Percentiles rank a stretch among this genome's conserved stretches.
These are phyloP conservation scores for Neodiprion lecontei DNA, from an alignment of 1,140 invertebrate genomes.

Conservation along the genomic window DNA sequence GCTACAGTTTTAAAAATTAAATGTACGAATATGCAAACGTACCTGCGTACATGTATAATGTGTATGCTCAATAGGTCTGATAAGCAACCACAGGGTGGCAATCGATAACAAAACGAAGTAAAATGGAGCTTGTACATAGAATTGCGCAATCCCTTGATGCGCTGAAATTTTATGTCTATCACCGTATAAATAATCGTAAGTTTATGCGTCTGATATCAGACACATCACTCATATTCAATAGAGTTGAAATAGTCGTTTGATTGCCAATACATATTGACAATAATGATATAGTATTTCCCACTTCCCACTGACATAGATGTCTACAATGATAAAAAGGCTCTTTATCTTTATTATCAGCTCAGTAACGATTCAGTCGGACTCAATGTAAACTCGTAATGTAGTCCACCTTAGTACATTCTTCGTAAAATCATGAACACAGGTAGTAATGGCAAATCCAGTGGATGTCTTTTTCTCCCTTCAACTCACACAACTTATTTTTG, in stretches of 20 bases:
- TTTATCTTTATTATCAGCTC: not conserved
- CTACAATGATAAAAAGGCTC: not conserved
- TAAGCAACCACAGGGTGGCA: too few species aligned
- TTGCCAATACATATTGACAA: too few species aligned
- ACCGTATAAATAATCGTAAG: constrained; percentile 47
- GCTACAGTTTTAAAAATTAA: too few species aligned
- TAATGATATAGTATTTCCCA: too few species aligned
- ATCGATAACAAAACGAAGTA: not conserved
- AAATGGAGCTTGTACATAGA: constrained; percentile 38
- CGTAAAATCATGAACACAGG: not conserved
- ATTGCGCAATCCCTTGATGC: constrained; percentile 51
- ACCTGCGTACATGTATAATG: too few species aligned
- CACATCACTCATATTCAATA: not conserved
- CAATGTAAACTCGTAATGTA: not conserved
- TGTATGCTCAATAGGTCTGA: too few species aligned
- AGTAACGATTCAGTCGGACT: too few species aligned
- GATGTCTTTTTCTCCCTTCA: too few species aligned
- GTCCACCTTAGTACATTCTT: not conserved
- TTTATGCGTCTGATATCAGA: constrained; percentile 13
- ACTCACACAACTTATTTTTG: constrained; percentile 15
- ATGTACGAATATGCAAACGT: too few species aligned
- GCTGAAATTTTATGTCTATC: constrained; percentile 46
- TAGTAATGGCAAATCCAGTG: not conserved
- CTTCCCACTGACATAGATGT: not conserved
- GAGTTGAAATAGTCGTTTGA: too few species aligned